Percentiles rank a stretch among this genome's conserved stretches.
phyloP scores from a whole-genome alignment of 2,797 vertebrate species.

The Valencia hispanica region DNA sequence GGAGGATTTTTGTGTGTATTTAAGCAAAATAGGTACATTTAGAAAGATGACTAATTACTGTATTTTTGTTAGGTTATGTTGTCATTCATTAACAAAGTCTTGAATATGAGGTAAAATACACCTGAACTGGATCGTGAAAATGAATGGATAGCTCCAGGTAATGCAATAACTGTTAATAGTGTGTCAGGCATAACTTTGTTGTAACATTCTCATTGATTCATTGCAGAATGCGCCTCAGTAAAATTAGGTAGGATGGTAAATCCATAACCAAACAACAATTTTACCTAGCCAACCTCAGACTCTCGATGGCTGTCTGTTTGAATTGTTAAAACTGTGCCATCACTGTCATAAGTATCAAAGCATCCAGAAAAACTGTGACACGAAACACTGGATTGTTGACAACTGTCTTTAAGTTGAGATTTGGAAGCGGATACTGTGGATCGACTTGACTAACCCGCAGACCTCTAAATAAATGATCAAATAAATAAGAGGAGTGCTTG shows the following conservation, averaged over 20 bases:
- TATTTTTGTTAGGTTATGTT: neutral
- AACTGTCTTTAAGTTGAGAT: neutral
- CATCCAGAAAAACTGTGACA: too few relatives aligned
- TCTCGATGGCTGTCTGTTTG: neutral
- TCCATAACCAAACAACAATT: constrained; percentile 5
- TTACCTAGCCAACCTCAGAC: neutral
- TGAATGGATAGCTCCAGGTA: neutral
- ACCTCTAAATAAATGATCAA: too few relatives aligned
- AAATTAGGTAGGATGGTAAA: neutral
- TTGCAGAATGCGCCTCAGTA: neutral
- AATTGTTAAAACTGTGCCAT: neutral
- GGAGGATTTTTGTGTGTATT: neutral
- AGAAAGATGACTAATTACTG: neutral
- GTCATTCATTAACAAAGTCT: neutral
- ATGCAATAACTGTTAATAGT: neutral
- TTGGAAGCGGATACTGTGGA: neutral
- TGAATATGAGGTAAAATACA: neutral
- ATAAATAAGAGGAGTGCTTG: too few relatives aligned
- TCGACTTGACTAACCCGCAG: too few relatives aligned
- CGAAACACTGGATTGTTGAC: neutral
- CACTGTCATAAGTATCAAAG: too few relatives aligned
- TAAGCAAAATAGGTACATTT: neutral
- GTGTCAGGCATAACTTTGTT: neutral
- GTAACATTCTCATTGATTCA: too few relatives aligned
- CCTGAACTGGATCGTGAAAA: neutral